These are phyloP conservation scores for Datnioides undecimradiatus DNA, from an alignment of 2,113 vertebrate species.

Conservation along the genomic window DNA sequence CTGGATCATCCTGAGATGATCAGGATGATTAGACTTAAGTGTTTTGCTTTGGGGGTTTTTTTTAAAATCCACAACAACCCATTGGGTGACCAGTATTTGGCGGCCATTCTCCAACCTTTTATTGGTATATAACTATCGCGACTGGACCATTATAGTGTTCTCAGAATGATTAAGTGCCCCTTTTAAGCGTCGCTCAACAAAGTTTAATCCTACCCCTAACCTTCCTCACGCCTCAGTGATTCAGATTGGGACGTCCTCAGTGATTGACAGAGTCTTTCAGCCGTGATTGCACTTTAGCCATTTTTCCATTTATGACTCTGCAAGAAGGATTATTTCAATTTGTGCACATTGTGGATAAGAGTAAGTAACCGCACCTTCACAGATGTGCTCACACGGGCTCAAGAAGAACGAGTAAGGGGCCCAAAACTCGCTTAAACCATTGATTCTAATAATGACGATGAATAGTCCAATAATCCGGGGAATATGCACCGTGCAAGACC, in stretches of 20 bases:
- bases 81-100: neutral
- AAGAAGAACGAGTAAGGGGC: neutral
- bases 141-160: neutral
- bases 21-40: neutral
- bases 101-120: neutral
- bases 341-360: neutral
- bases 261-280: constrained; percentile 7
- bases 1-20: constrained; percentile 20
- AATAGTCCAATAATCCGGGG: too few relatives aligned
- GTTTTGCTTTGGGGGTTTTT: too few relatives aligned
- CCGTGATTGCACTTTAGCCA: neutral
- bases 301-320: neutral
- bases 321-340: neutral
- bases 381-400: neutral
- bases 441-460: too few relatives aligned
- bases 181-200: neutral
- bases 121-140: neutral
- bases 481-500: too few relatives aligned
- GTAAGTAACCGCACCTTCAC: neutral
- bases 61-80: neutral
- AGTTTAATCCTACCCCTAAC: neutral
- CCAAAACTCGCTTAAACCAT: too few relatives aligned
- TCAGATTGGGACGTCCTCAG: neutral
- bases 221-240: neutral
- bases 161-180: neutral